Conservation (phyloP, 2,888 invertebrate species). For the Ommatoiulus sabulosus region DNA sequence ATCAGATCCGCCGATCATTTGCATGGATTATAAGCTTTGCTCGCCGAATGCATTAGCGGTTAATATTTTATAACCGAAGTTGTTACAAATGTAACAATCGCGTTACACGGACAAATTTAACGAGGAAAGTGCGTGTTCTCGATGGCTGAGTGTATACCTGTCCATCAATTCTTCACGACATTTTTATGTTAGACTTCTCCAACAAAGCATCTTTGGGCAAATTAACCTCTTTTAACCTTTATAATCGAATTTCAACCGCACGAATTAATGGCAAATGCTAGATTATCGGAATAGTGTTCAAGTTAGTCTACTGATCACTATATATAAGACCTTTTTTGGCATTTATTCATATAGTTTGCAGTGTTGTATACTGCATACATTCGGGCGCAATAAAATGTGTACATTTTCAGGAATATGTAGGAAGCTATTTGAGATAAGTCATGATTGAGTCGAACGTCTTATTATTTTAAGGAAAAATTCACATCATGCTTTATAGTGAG, state of each 20-base stretch:
- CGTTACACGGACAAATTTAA: conserved; percentile 22
- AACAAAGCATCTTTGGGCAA: background rate
- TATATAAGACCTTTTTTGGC: background rate
- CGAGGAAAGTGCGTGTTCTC: conserved; percentile 37
- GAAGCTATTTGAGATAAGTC: background rate
- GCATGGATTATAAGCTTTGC: background rate
- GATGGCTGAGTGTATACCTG: background rate
- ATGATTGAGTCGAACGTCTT: no score
- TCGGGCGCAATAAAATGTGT: background rate
- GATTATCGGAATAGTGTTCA: background rate
- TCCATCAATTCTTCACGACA: conserved; percentile 19
- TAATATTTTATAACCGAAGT: conserved; percentile 23
- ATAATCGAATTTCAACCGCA: background rate
- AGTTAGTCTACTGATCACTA: background rate
- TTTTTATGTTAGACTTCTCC: background rate
- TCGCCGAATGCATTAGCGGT: background rate
- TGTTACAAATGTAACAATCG: conserved; percentile 47
- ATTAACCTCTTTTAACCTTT: conserved; percentile 39
- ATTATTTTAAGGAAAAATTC: no score
- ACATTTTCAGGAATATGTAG: background rate
- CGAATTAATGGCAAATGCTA: background rate
- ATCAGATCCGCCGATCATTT: background rate
- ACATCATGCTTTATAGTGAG: no score
- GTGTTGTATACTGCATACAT: background rate
- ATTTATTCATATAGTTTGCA: no score